Evolutionary conservation across 1,140 invertebrate genomes (phyloP).

Genomic region (Andrena cerasifolii): DNA sequence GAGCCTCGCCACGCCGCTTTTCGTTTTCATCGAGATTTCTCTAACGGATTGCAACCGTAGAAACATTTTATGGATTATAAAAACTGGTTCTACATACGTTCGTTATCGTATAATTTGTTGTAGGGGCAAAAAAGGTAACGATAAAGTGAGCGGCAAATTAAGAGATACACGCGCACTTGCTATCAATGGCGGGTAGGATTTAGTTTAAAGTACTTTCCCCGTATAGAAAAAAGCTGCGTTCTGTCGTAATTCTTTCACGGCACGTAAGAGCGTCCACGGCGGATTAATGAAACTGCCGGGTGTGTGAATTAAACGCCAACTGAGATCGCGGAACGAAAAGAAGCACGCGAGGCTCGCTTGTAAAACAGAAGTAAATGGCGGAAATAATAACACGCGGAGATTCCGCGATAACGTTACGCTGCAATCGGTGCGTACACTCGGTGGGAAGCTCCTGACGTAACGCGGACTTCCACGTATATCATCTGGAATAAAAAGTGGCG

Average conservation of each 20-base stretch:
- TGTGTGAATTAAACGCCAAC: conserved; percentile 1
- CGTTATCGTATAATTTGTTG: not conserved
- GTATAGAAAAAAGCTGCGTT: too few relatives aligned
- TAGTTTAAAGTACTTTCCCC: too few relatives aligned
- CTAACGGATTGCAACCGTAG: not conserved
- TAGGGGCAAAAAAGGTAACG: too few relatives aligned
- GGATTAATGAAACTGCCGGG: not conserved
- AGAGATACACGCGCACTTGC: too few relatives aligned
- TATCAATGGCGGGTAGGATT: too few relatives aligned
- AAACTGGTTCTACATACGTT: not conserved
- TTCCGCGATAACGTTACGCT: conserved; percentile 49
- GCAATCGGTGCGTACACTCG: conserved; percentile 18
- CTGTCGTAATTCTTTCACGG: too few relatives aligned
- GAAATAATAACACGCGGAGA: conserved; percentile 37
- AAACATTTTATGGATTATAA: not conserved
- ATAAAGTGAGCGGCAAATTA: too few relatives aligned
- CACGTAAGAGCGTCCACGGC: too few relatives aligned
- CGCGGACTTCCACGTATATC: conserved; percentile 31
- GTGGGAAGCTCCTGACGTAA: conserved; percentile 44
- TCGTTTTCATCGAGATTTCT: conserved; percentile 17
- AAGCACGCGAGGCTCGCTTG: not conserved
- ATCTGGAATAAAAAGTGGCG: conserved; percentile 10
- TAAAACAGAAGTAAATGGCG: conserved; percentile 4
- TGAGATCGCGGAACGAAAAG: not conserved
- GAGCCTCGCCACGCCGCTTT: not conserved